Evolutionary conservation across 2,888 invertebrate species (phyloP), one percentile per base, ranked within the genome.

Genomic region (Mimas tiliae): DNA sequence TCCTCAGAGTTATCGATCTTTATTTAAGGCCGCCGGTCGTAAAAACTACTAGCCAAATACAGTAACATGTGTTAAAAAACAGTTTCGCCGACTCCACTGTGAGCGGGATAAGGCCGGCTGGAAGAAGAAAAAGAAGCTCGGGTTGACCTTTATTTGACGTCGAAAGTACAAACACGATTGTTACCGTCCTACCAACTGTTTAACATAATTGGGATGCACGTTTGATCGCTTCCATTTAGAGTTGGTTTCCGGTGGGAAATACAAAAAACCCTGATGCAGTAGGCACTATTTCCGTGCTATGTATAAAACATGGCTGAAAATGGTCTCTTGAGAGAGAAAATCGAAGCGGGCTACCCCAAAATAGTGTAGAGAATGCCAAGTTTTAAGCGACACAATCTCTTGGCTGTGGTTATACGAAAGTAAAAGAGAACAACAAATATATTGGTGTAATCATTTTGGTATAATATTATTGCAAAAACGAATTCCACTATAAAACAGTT

Each of bases 41-140:
- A n/a, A n/a, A n/a, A n/a, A n/a, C n/a, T n/a, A n/a, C n/a, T n/a
- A n/a, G n/a, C n/a, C n/a, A n/a, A n/a, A n/a, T n/a, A n/a, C n/a
- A n/a, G n/a, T n/a, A n/a, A n/a, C n/a, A n/a, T n/a, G n/a, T n/a
- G n/a, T n/a, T n/a, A n/a, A n/a, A n/a, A n/a, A n/a, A n/a, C n/a
- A n/a, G n/a, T n/a, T n/a, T n/a, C n/a, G n/a, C n/a, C n/a, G n/a
- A n/a, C n/a, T n/a, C n/a, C n/a, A n/a, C n/a, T n/a, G n/a, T n/a
- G n/a, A n/a, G n/a, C n/a, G n/a, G n/a, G n/a, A n/a, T n/a, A n/a
- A n/a, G n/a, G n/a, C n/a, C n/a, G n/a, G n/a, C n/a, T 73, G 74
- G 71, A 62, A 34, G 66, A 70, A 73, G 75, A 77, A 75, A 73
- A 81, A 76, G 75, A 70, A 70, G 38, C 11, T 38, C n/a, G 38